These are phyloP conservation scores for Agraylea sexmaculata DNA, from an alignment of 1,140 invertebrate genomes.

Conservation along the genomic window DNA sequence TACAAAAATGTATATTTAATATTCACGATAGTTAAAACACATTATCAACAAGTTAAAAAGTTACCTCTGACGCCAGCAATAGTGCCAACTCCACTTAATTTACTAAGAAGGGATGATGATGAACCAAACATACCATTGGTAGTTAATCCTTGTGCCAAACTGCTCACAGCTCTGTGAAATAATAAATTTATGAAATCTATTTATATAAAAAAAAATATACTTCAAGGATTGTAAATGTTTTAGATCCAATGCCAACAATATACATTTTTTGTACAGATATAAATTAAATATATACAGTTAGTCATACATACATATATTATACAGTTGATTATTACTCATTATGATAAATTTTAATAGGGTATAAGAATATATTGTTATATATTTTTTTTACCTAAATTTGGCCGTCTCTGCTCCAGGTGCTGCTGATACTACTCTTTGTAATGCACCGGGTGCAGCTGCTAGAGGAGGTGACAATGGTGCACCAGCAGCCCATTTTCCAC, in stretches of 20 bases:
- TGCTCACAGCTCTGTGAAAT: conserved; percentile 43
- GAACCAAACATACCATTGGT: conserved; percentile 72
- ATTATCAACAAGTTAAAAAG: neutral
- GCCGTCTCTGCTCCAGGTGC: conserved; percentile 82
- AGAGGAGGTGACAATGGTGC: conserved; percentile 37
- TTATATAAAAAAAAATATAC: conserved; percentile 20
- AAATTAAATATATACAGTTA: neutral
- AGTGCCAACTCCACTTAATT: conserved; percentile 42
- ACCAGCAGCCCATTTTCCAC: conserved; percentile 29
- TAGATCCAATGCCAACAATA: neutral
- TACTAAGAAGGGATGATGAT: conserved; percentile 69
- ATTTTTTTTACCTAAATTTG: conserved; percentile 54
- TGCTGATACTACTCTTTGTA: conserved; percentile 55
- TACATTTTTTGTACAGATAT: neutral
- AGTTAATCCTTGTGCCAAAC: conserved; percentile 52
- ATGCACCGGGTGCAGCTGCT: conserved; percentile 31
- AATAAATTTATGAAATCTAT: conserved; percentile 1
- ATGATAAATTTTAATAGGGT: too few species aligned
- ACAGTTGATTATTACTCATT: too few species aligned
- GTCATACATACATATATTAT: neutral
- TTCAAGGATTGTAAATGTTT: neutral
- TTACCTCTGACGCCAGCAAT: conserved; percentile 31
- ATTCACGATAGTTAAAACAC: neutral
- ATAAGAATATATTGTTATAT: too few species aligned
- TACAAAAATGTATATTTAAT: neutral